phyloP scores from a whole-genome alignment of 1,140 invertebrate species.

The Ctenoplectra terminalis region DNA sequence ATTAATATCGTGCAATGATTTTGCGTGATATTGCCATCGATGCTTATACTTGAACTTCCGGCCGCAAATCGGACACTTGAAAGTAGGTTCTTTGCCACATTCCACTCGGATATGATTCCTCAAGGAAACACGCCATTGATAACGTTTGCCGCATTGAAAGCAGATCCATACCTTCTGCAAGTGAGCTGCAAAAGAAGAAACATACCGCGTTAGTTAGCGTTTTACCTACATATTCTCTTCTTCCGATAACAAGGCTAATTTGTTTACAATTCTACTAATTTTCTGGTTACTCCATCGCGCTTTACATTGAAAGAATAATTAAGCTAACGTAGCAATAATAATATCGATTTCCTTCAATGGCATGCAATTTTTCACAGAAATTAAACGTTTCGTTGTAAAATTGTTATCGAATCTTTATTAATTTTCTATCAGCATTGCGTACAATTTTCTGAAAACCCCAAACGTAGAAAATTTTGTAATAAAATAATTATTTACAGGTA shows the following conservation, averaged over 20 bases:
- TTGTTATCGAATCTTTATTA: slow-evolving; percentile 20
- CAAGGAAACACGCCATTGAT: slow-evolving; percentile 82
- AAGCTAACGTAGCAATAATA: too few species aligned
- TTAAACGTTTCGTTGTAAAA: background rate
- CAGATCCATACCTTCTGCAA: slow-evolving; percentile 73
- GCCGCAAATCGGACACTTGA: slow-evolving; percentile 82
- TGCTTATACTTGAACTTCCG: slow-evolving; percentile 84
- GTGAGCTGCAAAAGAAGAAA: slow-evolving; percentile 60
- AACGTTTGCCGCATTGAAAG: slow-evolving; percentile 79
- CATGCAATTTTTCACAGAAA: background rate
- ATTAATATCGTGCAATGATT: slow-evolving; percentile 72
- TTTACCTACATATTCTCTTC: background rate
- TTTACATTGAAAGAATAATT: background rate
- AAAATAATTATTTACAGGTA: slow-evolving; percentile 9
- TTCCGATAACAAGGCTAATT: background rate
- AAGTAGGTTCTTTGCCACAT: slow-evolving; percentile 84
- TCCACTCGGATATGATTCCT: slow-evolving; percentile 83
- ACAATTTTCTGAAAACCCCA: slow-evolving; percentile 26
- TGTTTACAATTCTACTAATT: background rate
- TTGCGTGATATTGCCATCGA: slow-evolving; percentile 79
- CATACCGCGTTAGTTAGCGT: slow-evolving; percentile 1
- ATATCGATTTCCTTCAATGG: too few species aligned
- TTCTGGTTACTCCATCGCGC: background rate
- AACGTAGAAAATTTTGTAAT: background rate
- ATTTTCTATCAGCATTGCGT: background rate